These are phyloP conservation scores for Acromyrmex echinatior DNA, from an alignment of 1,140 invertebrate genomes.

Conservation along the genomic window DNA sequence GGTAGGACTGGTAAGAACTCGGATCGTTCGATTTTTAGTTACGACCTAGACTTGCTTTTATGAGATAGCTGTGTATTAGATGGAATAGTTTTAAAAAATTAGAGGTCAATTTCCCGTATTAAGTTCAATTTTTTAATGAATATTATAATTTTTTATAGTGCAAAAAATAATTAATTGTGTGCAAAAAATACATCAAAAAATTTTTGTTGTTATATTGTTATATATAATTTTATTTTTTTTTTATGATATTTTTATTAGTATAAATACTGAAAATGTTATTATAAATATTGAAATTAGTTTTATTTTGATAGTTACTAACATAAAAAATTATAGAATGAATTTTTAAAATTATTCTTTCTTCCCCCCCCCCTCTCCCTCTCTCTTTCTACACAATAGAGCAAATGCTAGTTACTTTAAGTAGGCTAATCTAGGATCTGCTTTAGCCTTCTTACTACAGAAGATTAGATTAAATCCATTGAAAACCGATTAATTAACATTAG, in stretches of 20 bases:
- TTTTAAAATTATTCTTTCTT: neutral
- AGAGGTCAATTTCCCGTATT: neutral
- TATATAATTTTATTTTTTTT: neutral
- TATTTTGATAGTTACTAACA: neutral
- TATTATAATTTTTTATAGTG: neutral
- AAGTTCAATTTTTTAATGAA: neutral
- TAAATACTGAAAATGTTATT: neutral
- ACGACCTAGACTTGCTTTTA: neutral
- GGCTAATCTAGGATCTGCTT: conserved; percentile 30
- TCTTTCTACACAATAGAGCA: neutral
- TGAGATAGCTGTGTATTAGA: neutral
- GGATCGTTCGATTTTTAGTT: conserved; percentile 12
- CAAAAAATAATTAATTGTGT: neutral
- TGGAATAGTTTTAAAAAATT: neutral
- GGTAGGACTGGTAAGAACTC: conserved; percentile 4
- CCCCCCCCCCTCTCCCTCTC: no score
- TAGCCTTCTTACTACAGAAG: neutral
- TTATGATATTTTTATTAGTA: neutral
- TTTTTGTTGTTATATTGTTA: neutral
- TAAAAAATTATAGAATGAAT: neutral
- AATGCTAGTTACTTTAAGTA: conserved; percentile 16
- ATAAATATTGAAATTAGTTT: conserved; percentile 6
- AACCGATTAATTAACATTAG: conserved; percentile 37
- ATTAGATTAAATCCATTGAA: neutral
- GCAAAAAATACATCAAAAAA: neutral